These are phyloP conservation scores for Ceuthmochares aereus DNA, from an alignment of 2,113 vertebrate species.

Conservation along the genomic window DNA sequence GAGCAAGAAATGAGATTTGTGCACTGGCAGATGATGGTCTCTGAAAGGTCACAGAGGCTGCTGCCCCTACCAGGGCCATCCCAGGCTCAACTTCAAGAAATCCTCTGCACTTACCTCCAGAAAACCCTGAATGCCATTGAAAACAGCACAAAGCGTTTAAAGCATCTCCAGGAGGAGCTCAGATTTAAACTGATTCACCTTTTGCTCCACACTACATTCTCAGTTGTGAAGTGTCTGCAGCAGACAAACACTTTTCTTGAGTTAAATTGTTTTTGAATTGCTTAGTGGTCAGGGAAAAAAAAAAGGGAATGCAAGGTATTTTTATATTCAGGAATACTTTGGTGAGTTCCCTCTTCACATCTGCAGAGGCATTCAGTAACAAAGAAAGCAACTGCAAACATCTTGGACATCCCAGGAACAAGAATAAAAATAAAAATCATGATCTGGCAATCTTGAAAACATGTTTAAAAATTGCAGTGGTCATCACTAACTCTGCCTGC, in stretches of 20 bases:
- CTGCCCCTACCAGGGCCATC: neutral
- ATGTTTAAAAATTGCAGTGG: neutral
- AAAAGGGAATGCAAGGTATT: neutral
- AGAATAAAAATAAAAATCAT: neutral
- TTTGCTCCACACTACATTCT: neutral
- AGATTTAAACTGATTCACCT: fast-evolving
- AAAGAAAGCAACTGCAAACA: neutral
- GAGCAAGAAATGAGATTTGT: neutral
- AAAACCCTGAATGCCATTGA: neutral
- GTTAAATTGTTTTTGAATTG: neutral
- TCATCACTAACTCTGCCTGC: neutral
- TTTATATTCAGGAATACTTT: neutral
- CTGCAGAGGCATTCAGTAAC: neutral
- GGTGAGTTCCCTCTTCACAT: neutral
- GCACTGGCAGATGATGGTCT: neutral
- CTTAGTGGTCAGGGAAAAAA: neutral
- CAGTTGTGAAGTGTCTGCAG: fast-evolving
- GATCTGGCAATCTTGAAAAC: neutral
- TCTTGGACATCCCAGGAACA: neutral
- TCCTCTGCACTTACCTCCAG: neutral
- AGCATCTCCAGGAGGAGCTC: neutral
- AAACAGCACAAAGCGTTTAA: neutral
- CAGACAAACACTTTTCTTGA: neutral
- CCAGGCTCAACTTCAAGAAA: neutral
- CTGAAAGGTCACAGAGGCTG: neutral